Evolutionary conservation across 2,888 invertebrate genomes (phyloP), one percentile per base, ranked within the genome.

Genomic region (Oegoconia quadripuncta): DNA sequence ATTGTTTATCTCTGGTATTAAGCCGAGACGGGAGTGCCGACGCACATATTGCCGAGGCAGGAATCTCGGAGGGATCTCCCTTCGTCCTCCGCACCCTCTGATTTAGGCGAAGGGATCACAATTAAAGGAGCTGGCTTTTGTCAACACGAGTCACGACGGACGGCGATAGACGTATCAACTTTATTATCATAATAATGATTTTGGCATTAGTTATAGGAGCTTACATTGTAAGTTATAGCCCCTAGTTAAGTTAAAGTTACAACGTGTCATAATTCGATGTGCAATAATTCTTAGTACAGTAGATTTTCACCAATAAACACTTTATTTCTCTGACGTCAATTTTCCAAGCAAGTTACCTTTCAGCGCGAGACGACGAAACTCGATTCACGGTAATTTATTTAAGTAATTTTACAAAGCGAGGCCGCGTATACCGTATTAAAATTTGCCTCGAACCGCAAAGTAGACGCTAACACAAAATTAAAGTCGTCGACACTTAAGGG

Each of bases 381-480:
- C 76, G 67, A 78, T 74, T 74, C 66, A 53, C 58, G 58, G 71
- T 77, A 79, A 83, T 81, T 81, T 82, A 83, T 81, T 79, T 78
- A 76, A 79, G 74, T 75, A 79, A 83, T 81, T 79, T 70, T 61
- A 74, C 79, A 74, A 75, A 75, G 71, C 67, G 74, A 68, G 68
- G 66, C 71, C 73, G 66, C 74, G 74, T 68, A 71, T 74, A 69
- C 68, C 74, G 75, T 78, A 81, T 83, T 83, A 82, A 84, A 84
- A 80, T 84, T 81, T 82, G 75, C 76, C 67, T 62, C 66, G 66
- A 67, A 79, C 86, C 86, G 71, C 84, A 79, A 82, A 84, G 84
- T 84, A 81, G 76, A 84, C 77, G 81, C 81, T 81, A 84, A 86
- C 84, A 82, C 80, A 80, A 83, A 83, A 86, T 86, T 80, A 84